Conservation (phyloP, 2,797 vertebrate genomes). For the Vipera ursinii region DNA sequence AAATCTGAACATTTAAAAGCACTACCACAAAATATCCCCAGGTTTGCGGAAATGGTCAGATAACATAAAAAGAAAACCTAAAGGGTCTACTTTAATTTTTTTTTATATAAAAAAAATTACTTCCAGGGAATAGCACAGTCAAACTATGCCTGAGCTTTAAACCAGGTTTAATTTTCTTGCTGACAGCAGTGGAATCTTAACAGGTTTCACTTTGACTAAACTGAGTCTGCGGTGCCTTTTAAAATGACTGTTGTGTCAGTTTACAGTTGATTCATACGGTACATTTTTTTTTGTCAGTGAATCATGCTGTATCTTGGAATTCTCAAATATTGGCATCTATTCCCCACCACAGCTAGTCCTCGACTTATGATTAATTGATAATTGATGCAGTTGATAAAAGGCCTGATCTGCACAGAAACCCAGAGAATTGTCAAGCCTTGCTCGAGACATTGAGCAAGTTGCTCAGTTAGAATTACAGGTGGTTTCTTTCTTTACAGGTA, state of each 20-base stretch:
- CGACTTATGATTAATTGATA: neutral
- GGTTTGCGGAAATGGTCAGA: neutral
- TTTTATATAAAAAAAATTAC: neutral
- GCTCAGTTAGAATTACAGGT: neutral
- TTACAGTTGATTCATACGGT: neutral
- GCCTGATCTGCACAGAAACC: neutral
- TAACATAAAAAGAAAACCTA: neutral
- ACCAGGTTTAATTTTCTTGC: neutral
- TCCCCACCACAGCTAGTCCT: neutral
- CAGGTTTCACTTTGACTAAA: neutral
- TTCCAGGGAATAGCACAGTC: neutral
- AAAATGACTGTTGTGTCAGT: neutral
- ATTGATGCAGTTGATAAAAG: no score
- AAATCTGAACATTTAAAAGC: neutral
- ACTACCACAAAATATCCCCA: neutral
- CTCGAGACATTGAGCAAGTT: neutral
- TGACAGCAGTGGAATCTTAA: neutral
- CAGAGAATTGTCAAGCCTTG: no score
- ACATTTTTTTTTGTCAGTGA: neutral
- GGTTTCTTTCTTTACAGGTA: neutral
- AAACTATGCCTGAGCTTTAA: neutral
- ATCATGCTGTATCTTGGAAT: neutral
- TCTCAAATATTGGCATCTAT: neutral
- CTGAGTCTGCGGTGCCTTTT: neutral
- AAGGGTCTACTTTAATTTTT: neutral